These are phyloP conservation scores for Paralvinella palmiformis DNA, from an alignment of 1,140 invertebrate species.

Conservation along the genomic window DNA sequence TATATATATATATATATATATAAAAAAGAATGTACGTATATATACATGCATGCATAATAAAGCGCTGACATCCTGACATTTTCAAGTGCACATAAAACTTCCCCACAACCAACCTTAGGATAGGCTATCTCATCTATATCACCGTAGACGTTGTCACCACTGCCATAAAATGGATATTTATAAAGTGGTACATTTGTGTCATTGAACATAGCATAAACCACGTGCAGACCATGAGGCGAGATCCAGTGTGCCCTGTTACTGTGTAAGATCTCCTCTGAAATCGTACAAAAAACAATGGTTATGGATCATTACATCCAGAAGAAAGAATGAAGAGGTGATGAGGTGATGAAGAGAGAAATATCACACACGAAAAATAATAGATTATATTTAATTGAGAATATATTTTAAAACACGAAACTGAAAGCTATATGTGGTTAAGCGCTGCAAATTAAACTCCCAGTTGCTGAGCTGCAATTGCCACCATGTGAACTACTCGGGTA, in stretches of 20 bases:
- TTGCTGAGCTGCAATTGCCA: too few species aligned
- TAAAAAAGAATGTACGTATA: too few species aligned
- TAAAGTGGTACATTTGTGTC: constrained; percentile 75
- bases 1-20: background rate
- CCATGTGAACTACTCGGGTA: too few species aligned
- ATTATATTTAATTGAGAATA: too few species aligned
- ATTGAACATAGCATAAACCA: constrained; percentile 84
- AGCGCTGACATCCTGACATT: background rate
- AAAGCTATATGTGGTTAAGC: too few species aligned
- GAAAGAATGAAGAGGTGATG: background rate
- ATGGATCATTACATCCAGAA: constrained; percentile 13
- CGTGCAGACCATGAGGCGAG: constrained; percentile 74
- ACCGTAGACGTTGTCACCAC: constrained; percentile 63
- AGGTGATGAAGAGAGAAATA: background rate
- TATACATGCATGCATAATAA: background rate
- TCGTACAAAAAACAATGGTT: constrained; percentile 24
- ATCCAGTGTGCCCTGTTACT: constrained; percentile 78
- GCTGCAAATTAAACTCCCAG: too few species aligned
- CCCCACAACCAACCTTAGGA: constrained; percentile 61
- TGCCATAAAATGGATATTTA: constrained; percentile 64
- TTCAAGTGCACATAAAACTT: background rate
- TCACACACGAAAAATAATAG: too few species aligned
- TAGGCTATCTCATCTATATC: constrained; percentile 74
- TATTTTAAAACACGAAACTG: too few species aligned
- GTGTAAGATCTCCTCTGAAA: constrained; percentile 77